Conservation (phyloP, 2,113 vertebrate species). For the Phylloscopus trochilus region DNA sequence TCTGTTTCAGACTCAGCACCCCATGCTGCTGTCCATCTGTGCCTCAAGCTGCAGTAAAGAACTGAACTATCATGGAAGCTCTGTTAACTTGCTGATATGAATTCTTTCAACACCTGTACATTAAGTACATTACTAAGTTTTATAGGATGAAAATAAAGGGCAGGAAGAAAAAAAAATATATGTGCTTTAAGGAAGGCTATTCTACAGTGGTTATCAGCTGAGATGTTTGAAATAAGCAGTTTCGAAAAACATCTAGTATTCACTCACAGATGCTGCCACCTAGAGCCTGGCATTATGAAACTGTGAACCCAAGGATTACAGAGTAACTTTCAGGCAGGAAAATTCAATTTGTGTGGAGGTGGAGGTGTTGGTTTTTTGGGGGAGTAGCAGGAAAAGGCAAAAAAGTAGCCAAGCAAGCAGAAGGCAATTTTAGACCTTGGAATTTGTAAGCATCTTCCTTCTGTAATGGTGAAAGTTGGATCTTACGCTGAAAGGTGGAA, state of each 20-base stretch:
- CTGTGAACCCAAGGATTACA: background rate
- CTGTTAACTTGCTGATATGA: background rate
- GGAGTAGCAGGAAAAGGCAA: background rate
- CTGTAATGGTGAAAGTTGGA: background rate
- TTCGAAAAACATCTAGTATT: background rate
- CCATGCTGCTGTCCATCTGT: background rate
- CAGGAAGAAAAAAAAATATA: background rate
- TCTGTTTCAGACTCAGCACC: background rate
- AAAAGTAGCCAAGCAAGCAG: background rate
- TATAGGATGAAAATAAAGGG: background rate
- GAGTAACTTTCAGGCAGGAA: background rate
- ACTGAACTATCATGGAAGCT: background rate
- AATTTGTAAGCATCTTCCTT: background rate
- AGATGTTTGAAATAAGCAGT: background rate
- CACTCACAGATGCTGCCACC: conserved; percentile 68
- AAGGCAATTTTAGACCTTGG: background rate
- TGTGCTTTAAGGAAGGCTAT: background rate
- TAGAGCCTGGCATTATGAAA: conserved; percentile 36
- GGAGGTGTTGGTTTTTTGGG: background rate
- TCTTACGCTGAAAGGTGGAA: background rate
- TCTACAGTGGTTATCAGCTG: background rate
- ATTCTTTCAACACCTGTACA: background rate
- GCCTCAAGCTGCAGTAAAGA: background rate
- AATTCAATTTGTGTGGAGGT: background rate
- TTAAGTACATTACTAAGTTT: background rate